Evolutionary conservation across 2,888 invertebrate genomes (phyloP), one percentile per base, ranked within the genome.

Genomic region (Globia sparganii): DNA sequence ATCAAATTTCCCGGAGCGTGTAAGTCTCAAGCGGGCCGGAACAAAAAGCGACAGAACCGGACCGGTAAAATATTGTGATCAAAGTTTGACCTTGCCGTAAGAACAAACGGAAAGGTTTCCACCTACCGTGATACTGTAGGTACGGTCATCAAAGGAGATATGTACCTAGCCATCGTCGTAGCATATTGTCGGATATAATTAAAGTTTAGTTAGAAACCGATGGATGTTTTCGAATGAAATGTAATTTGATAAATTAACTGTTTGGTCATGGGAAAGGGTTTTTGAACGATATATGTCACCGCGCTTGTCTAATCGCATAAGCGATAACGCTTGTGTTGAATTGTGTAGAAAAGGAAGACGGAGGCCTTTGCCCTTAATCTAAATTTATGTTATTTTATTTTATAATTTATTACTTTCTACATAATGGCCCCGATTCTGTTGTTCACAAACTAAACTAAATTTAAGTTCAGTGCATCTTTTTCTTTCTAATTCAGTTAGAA

Each of bases 61-160:
- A 83, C 87, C 86, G 89, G 89, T 91, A 86, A 93, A 92, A 91
- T 93, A 93, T 92, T 91, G 90, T 90, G 91, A 92, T 91, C 91
- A 91, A 92, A 92, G 88, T 86, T 88, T 87, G 91, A 90, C 89
- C 89, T 83, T 84, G 85, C 85, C 83, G 73, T 87, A 87, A 88
- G 90, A 90, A 91, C 89, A 90, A 91, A 91, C 86, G 76, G 77
- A 81, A 76, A 79, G 69, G 72, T 78, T 65, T 34, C 11, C 6
- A 6, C 72, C 65, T 49, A 59, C 70, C 59, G 70, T 9, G 15
- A 21, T 59, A 49, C 31, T 62, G n/a, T 49, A 64, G 18, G 43
- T 21, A 53, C 11, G 53, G 53, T 53, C 53, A 53, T 11, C 25
- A 53, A 53, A 53, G 25, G n/a, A n/a, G 11, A 56, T 56, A 56